Base-by-base conservation (phyloP, 2,888 invertebrate genomes). In the Cheilosia soror region DNA sequence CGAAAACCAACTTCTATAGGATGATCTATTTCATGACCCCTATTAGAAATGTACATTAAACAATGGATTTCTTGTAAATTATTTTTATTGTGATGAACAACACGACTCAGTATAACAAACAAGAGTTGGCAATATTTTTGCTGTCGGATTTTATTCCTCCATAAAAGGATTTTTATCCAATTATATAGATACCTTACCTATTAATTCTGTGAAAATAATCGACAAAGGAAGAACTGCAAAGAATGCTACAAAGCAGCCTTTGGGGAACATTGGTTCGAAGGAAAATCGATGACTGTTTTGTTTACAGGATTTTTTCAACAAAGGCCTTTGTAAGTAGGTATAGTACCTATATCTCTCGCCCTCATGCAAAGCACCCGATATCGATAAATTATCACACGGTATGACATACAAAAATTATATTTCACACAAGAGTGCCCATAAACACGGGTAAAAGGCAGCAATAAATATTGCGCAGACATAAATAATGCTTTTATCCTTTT, bases 351-450 rank as follows among this genome's bases (percentile, higher is more conserved):
- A n/a, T n/a, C n/a, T 51, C 2, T 68, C 42, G 4, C 29, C 9
- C 40, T 5, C 40, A 66, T 63, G 75, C 49, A 57, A 69, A 57
- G 42, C 55, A 75, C 69, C 66, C 65, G 33, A 66, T 62, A 66
- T 77, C 77, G 66, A 82, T 82, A 82, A 77, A 82, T 82, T 77
- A 49, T 62, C 66, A 55, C 44, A 53, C 60, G 31, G 55, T 72
- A 72, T 76, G 77, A 72, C 77, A 72, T 82, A 55, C 47, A 33
- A 72, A 77, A 72, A 77, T 75, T 42, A 76, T 81, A 57, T 75
- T 42, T 66, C 66, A 42, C 53, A 77, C 66, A 77, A 60, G 29
- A 55, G 65, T 72, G 15, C 47, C 82, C 49, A 55, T 82, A 71
- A 82, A 77, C 65, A 77, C 71, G 37, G 37, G 29, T 44, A 66